These are phyloP conservation scores for Glyptemys insculpta DNA, from an alignment of 2,797 vertebrate genomes.

Conservation along the genomic window DNA sequence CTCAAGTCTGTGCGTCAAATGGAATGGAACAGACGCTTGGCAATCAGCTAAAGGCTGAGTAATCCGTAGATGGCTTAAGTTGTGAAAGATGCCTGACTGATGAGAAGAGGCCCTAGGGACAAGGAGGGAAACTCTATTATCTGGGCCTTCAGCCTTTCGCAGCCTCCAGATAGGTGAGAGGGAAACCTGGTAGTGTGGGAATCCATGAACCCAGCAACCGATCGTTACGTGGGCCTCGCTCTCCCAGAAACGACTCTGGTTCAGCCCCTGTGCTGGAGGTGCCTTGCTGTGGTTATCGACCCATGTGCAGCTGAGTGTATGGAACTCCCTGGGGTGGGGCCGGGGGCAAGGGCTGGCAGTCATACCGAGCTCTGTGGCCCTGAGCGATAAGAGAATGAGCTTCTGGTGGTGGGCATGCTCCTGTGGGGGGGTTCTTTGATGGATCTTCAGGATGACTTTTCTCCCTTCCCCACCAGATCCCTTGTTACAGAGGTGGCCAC, in stretches of 20 bases:
- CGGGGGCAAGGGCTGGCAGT: neutral
- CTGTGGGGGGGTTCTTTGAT: neutral
- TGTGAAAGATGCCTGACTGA: neutral
- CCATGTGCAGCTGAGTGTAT: too few species aligned
- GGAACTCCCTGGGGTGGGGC: neutral
- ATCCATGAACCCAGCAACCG: rapidly evolving
- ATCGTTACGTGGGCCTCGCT: neutral
- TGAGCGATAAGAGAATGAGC: neutral
- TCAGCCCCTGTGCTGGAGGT: rapidly evolving
- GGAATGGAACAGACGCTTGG: neutral
- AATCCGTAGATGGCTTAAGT: neutral
- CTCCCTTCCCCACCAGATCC: neutral
- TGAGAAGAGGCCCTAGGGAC: neutral
- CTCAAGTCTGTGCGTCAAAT: neutral
- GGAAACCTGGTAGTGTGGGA: neutral
- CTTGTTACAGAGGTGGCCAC: neutral
- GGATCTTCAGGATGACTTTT: neutral
- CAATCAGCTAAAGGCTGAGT: too few species aligned
- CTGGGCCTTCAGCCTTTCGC: neutral
- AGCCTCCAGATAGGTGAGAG: neutral
- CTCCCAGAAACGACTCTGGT: rapidly evolving
- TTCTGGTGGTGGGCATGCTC: neutral
- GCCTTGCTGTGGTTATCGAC: neutral
- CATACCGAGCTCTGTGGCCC: neutral
- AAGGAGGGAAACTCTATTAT: neutral